phyloP scores from a whole-genome alignment of 1,140 invertebrate genomes.

The Calycopis cecrops region DNA sequence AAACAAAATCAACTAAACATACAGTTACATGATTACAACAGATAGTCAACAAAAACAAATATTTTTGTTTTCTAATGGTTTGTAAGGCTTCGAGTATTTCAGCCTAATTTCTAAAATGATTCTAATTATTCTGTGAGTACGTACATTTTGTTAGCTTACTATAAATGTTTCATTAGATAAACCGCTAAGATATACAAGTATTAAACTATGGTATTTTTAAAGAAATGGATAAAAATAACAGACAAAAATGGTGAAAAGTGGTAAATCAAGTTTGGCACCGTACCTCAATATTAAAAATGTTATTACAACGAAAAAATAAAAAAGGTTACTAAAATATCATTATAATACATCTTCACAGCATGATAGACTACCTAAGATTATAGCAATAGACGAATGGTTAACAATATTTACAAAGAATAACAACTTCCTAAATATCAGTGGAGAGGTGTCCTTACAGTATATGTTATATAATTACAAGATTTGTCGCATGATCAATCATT shows the following conservation, averaged over 20 bases:
- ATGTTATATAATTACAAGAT: not conserved
- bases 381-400: slow-evolving; percentile 53
- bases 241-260: not conserved
- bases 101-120: not conserved
- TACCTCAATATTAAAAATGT: slow-evolving; percentile 4
- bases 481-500: not conserved
- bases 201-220: not conserved
- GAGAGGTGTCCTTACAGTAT: not conserved
- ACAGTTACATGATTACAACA: not conserved
- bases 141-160: not conserved
- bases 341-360: slow-evolving; percentile 38
- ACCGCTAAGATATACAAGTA: not conserved
- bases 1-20: not conserved
- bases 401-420: slow-evolving; percentile 69
- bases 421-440: slow-evolving; percentile 39
- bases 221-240: not conserved
- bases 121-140: not conserved
- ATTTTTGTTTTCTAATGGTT: slow-evolving; percentile 1
- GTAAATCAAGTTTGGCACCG: slow-evolving; percentile 8
- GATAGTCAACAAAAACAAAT: too few relatives aligned
- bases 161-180: not conserved
- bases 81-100: not conserved
- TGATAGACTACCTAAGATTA: slow-evolving; percentile 45
- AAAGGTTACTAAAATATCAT: slow-evolving; percentile 5
- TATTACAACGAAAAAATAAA: slow-evolving; percentile 8